Percentiles rank a stretch among this genome's conserved stretches.
These are phyloP conservation scores for Elymnias hypermnestra DNA, from an alignment of 1,140 invertebrate species.

Conservation along the genomic window DNA sequence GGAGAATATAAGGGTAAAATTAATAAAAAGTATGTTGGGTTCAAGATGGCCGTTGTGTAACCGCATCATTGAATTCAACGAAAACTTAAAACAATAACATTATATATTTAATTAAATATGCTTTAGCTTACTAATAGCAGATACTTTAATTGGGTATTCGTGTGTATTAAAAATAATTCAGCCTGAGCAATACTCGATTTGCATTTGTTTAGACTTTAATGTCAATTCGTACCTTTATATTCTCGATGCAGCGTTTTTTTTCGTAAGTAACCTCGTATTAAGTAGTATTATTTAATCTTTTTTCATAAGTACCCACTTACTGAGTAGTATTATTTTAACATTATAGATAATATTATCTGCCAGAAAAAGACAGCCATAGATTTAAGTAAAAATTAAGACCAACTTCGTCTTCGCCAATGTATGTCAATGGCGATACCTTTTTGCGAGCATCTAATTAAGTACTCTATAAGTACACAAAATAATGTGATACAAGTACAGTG, in stretches of 20 bases:
- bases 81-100: constrained; percentile 35
- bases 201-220: constrained; percentile 25
- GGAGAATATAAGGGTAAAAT: constrained; percentile 34
- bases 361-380: constrained; percentile 19
- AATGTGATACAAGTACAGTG: constrained; percentile 62
- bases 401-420: constrained; percentile 2
- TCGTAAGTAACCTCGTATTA: constrained; percentile 5
- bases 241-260: constrained; percentile 8
- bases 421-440: constrained; percentile 5
- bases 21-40: constrained; percentile 64
- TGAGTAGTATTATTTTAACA: too few relatives aligned
- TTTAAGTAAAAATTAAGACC: constrained; percentile 9
- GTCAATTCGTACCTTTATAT: constrained; percentile 14
- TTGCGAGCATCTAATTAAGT: constrained; percentile 4
- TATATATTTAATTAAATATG: constrained; percentile 36
- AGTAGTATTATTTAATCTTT: constrained; percentile 3
- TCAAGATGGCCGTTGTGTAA: constrained; percentile 38
- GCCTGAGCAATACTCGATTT: constrained; percentile 21
- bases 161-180: constrained; percentile 13
- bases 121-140: constrained; percentile 39
- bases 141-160: constrained; percentile 23
- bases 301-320: constrained; percentile 7
- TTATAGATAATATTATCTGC: too few relatives aligned
- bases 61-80: constrained; percentile 64
- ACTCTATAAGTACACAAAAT: constrained; percentile 45